Conservation (phyloP, 1,140 invertebrate genomes). For the Penaeus japonicus region DNA sequence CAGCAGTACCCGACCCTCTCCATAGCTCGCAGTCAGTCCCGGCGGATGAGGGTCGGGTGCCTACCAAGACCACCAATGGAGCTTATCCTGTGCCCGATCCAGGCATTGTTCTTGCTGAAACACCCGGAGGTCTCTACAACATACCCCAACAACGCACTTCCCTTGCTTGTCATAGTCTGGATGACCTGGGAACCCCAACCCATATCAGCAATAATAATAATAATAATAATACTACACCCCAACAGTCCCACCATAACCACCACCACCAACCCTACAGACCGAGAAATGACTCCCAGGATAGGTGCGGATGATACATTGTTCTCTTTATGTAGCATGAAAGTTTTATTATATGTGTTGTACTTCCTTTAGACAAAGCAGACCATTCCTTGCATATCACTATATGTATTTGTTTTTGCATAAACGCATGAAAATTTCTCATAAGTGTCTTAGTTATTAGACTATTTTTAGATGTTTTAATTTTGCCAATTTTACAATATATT, state of each 20-base stretch:
- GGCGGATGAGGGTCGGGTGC: constrained; percentile 40
- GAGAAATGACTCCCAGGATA: constrained; percentile 53
- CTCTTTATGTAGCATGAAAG: constrained; percentile 28
- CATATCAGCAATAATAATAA: constrained; percentile 13
- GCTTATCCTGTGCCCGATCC: constrained; percentile 45
- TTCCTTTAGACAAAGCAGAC: constrained; percentile 22
- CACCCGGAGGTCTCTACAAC: constrained; percentile 63
- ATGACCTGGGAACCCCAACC: constrained; percentile 61
- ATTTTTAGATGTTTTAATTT: too few relatives aligned
- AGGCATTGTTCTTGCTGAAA: constrained; percentile 42
- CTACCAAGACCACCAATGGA: constrained; percentile 33
- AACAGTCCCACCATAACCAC: constrained; percentile 44
- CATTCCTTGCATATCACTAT: constrained; percentile 33
- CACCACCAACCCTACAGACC: constrained; percentile 57
- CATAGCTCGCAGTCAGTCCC: constrained; percentile 53
- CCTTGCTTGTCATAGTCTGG: constrained; percentile 63
- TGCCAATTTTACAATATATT: too few relatives aligned
- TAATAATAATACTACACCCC: too few relatives aligned
- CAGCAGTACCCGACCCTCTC: constrained; percentile 65
- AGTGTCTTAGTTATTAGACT: too few relatives aligned
- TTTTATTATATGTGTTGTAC: constrained; percentile 11
- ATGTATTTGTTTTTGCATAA: too few relatives aligned
- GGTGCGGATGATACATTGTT: constrained; percentile 53
- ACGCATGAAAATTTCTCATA: too few relatives aligned
- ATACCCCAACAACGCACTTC: constrained; percentile 64